Evolutionary conservation across 2,113 vertebrate genomes (phyloP), one percentile per base, ranked within the genome.

Genomic region (Trogon surrucura): DNA sequence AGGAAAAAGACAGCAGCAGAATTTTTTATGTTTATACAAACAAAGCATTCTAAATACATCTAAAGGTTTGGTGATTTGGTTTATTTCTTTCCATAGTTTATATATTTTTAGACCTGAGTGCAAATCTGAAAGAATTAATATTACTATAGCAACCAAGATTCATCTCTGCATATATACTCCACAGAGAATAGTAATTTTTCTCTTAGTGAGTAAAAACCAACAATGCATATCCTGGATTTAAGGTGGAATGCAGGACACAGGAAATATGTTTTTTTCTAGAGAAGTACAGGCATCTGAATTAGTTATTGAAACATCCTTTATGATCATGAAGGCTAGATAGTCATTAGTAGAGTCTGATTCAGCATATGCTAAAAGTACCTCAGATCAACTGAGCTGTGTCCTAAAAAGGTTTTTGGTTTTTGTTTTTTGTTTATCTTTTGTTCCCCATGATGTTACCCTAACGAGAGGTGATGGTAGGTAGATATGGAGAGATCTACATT

Each of bases 61-160:
- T 16, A 21, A 94, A 70, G 11, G 3, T 83, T 75, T 79, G 25
- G 8, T 16, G 10, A 0, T 0, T 21, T n/a, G 38, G 15, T 45
- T 50, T 50, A 71, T 80, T 58, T 50, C 5, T 64, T 73, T 84
- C 26, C 13, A 7, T 78, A 21, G 22, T 74, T 74, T 50, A 69
- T 88, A 20, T 50, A 74, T 81, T 91, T 94, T 88, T 80, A 85
- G 41, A 88, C 38, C 10, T 58, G 21, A 77, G 50, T 47, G 41
- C 72, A 94, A 80, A 85, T 58, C 41, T 17, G 6, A 77, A 90
- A 61, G 58, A 77, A 90, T 88, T 88, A 90, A 8, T 79, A 96
- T 94, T 95, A 73, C 80, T 90, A 88, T 93, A 92, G 69, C 88
- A 95, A 93, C 85, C 48, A 87, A 85, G 12, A 79, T 48, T 32